phyloP scores from a whole-genome alignment of 2,888 invertebrate genomes.

The Ectemnius continuus region DNA sequence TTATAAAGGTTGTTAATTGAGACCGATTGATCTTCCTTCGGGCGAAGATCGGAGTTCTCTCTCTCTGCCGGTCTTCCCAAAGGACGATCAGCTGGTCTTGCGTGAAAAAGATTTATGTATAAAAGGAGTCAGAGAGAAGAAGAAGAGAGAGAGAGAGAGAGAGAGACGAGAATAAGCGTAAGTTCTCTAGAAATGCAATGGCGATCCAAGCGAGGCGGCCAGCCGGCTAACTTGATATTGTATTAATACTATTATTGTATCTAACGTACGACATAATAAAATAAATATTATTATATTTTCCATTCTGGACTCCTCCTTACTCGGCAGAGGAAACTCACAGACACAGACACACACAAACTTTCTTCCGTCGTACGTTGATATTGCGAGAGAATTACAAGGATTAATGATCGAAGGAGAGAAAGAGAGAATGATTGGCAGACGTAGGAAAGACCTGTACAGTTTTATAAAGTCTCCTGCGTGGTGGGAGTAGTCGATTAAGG shows the following conservation, averaged over 20 bases:
- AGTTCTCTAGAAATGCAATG: conserved; percentile 59
- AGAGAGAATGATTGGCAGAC: too few relatives aligned
- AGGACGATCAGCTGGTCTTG: conserved; percentile 32
- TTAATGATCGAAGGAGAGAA: too few relatives aligned
- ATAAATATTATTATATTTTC: conserved; percentile 77
- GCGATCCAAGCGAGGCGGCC: conserved; percentile 53
- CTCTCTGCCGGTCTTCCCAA: too few relatives aligned
- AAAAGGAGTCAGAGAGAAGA: conserved; percentile 52
- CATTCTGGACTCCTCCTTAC: conserved; percentile 62
- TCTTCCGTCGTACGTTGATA: conserved; percentile 11
- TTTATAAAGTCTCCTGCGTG: too few relatives aligned
- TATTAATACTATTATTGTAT: conserved; percentile 76
- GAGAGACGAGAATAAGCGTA: conserved; percentile 65
- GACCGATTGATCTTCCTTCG: conserved; percentile 65
- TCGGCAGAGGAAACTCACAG: neutral
- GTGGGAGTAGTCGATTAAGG: too few relatives aligned
- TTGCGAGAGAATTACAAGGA: neutral
- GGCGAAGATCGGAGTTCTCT: conserved; percentile 62
- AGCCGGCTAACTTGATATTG: conserved; percentile 71
- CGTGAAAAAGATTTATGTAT: conserved; percentile 74
- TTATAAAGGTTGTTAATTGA: conserved; percentile 71
- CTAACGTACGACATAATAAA: conserved; percentile 72
- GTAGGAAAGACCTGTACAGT: too few relatives aligned
- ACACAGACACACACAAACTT: too few relatives aligned
- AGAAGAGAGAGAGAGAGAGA: too few relatives aligned